phyloP scores from a whole-genome alignment of 2,113 vertebrate species.

The Delphinus delphis region DNA sequence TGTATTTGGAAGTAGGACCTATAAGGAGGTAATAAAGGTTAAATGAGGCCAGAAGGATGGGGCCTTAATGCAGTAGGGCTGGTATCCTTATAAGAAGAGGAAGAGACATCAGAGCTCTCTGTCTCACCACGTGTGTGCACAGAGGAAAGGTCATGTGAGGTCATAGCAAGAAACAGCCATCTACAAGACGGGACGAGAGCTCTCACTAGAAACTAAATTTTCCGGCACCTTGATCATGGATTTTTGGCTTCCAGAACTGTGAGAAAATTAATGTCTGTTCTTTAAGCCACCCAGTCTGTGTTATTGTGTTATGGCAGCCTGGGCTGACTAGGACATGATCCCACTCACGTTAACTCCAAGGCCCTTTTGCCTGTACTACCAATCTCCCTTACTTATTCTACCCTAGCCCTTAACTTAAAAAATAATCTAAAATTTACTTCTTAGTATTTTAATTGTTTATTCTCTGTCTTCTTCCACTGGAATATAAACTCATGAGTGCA shows the following conservation, averaged over 20 bases:
- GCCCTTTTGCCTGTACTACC: neutral
- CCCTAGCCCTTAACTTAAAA: neutral
- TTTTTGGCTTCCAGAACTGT: neutral
- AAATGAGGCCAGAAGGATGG: neutral
- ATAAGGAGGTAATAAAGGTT: neutral
- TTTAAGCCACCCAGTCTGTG: neutral
- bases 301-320: neutral
- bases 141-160: neutral
- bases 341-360: neutral
- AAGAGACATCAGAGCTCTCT: neutral
- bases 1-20: neutral
- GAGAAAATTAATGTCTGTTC: neutral
- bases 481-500: neutral
- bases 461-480: neutral
- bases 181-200: neutral
- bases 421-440: slow-evolving; percentile 4
- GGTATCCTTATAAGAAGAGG: neutral
- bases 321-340: neutral
- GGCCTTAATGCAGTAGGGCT: neutral
- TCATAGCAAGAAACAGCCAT: neutral
- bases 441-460: slow-evolving; percentile 9
- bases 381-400: neutral
- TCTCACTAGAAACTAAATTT: neutral
- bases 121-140: neutral
- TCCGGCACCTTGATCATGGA: neutral